These are phyloP conservation scores for Papilio polytes DNA, from an alignment of 1,140 invertebrate genomes.

Conservation along the genomic window DNA sequence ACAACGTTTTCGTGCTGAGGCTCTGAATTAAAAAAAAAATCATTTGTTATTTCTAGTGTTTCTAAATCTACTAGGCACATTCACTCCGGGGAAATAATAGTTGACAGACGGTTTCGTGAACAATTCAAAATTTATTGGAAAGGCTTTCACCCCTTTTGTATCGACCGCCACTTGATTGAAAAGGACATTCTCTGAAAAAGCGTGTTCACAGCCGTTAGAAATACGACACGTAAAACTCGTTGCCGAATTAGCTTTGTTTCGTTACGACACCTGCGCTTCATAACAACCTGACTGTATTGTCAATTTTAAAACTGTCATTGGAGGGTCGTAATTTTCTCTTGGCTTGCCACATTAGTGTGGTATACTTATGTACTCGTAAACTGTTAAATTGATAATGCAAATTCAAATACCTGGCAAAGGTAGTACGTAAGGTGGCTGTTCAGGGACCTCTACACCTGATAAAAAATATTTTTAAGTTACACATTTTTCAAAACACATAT, in stretches of 20 bases:
- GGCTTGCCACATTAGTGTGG: neutral
- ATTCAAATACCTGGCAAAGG: neutral
- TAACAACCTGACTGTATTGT: neutral
- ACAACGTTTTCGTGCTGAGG: slow-evolving; percentile 9
- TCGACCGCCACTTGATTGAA: neutral
- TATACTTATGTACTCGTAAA: neutral
- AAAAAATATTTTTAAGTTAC: no score
- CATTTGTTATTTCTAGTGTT: neutral
- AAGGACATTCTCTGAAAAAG: slow-evolving; percentile 19
- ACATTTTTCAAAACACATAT: no score
- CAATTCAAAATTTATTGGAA: slow-evolving; percentile 14
- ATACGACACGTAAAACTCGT: neutral
- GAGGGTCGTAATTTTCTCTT: neutral
- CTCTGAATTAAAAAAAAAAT: neutral
- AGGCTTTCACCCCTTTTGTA: slow-evolving; percentile 5
- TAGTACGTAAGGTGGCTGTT: neutral
- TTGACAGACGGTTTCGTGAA: neutral
- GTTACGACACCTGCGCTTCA: neutral
- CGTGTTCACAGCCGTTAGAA: slow-evolving; percentile 10
- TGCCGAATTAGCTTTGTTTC: neutral
- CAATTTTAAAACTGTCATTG: neutral
- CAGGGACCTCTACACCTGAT: slow-evolving; percentile 4
- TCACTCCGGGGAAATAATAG: slow-evolving; percentile 11
- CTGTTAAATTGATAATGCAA: neutral
- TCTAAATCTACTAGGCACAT: neutral